A percentile compares a stretch with the other conserved stretches of the same genome.
These are phyloP conservation scores for Falco columbarius DNA, from an alignment of 2,797 vertebrate species.

Conservation along the genomic window DNA sequence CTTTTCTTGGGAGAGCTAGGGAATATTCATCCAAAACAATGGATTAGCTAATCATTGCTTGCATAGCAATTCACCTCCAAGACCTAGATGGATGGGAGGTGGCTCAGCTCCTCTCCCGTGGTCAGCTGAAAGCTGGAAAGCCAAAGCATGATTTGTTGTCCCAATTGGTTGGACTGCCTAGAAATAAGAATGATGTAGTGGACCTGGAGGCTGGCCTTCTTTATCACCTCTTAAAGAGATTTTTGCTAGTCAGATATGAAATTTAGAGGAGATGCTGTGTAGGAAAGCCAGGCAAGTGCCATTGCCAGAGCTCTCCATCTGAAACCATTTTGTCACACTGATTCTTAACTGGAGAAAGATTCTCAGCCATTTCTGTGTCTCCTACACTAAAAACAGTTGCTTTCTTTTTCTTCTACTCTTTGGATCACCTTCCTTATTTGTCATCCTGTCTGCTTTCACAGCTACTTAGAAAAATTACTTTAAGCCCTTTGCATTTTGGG, in stretches of 20 bases:
- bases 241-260: not conserved
- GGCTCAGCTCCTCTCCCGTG: not conserved
- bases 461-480: not conserved
- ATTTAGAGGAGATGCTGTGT: not conserved
- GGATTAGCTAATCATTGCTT: not conserved
- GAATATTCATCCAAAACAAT: not conserved
- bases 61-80: not conserved
- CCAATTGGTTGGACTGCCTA: not conserved
- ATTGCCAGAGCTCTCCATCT: not conserved
- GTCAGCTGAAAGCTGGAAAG: not conserved
- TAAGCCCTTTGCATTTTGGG: not conserved
- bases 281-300: not conserved
- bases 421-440: not conserved
- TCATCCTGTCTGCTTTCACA: not conserved
- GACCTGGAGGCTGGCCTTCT: not conserved
- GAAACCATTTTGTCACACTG: not conserved
- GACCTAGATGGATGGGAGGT: not conserved
- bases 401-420: not conserved
- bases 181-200: not conserved
- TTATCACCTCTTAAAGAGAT: not conserved
- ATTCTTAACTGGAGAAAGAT: not conserved
- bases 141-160: not conserved
- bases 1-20: constrained; percentile 55
- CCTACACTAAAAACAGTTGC: not conserved
- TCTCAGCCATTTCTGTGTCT: not conserved